Evolutionary conservation across 1,140 invertebrate genomes (phyloP), one percentile per base, ranked within the genome.

Genomic region (Drosophila setifemur): DNA sequence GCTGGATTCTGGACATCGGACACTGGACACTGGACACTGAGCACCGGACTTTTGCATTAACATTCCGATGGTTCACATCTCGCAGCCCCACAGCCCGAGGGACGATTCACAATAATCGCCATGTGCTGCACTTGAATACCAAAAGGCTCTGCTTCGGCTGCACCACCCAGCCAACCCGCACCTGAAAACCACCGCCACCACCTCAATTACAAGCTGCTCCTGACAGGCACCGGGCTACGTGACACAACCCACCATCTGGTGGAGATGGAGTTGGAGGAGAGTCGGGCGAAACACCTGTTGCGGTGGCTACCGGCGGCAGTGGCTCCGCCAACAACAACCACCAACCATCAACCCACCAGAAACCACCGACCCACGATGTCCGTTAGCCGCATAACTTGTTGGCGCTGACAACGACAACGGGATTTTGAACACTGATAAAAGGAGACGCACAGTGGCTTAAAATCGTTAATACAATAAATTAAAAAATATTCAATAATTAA

Each of bases 321-420:
- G 25, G n/a, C 48, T 21, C 39, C 66, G 8, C 33, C 28, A 25
- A 8, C 23, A 37, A 52, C 39, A 47, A 28, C 35, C 35, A 9
- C 16, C 14, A 33, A 16, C 26, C 70, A 29, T 25, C 52, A 19
- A 19, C 44, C 25, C 25, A n/a, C 26, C 35, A 47, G 23, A 45
- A 39, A 11, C 29, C 48, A 26, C 11, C 23, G 5, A 23, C 44
- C 52, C 50, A 69, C 42, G 39, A 43, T 43, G 50, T 58, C 74
- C 54, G 72, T 82, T 82, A 81, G 76, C 21, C 61, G 79, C 78
- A 86, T 72, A 79, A 85, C 74, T 85, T 79, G 79, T 83, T 85
- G 82, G 63, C 66, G 74, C 74, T 86, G 81, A 85, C 79, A 85
- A 74, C 74, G 73, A 85, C 79, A 85, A 85, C 81, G 79, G 79